Evolutionary conservation across 2,888 invertebrate genomes (phyloP).

Genomic region (Patella ulyssiponensis): DNA sequence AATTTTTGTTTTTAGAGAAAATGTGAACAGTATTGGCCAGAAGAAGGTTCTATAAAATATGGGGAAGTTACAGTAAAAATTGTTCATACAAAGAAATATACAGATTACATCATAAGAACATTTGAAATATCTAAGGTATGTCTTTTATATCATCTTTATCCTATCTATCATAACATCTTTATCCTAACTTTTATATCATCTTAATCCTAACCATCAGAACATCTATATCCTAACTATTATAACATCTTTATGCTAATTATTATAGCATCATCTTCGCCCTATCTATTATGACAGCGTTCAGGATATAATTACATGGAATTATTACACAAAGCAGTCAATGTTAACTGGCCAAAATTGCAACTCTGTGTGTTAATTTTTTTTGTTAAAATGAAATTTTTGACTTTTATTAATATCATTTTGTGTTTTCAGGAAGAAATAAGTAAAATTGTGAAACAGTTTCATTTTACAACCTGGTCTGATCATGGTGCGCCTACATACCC

Average conservation of each 20-base stretch:
- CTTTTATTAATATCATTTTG: not conserved
- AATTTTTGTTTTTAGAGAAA: conserved; percentile 54
- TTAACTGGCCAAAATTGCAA: too few relatives aligned
- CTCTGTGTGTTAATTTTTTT: too few relatives aligned
- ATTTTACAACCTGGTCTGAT: conserved; percentile 67
- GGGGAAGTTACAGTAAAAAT: conserved; percentile 59
- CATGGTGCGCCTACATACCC: conserved; percentile 66
- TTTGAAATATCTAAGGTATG: conserved; percentile 61
- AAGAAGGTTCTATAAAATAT: conserved; percentile 56
- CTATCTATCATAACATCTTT: too few relatives aligned
- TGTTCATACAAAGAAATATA: conserved; percentile 57
- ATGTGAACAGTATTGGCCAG: conserved; percentile 68
- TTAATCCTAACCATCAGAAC: not conserved
- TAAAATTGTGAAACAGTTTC: conserved; percentile 65
- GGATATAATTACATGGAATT: too few relatives aligned
- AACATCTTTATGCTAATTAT: too few relatives aligned
- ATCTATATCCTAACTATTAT: too few relatives aligned
- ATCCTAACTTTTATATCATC: too few relatives aligned
- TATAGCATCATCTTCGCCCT: too few relatives aligned
- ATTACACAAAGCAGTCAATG: too few relatives aligned
- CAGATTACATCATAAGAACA: conserved; percentile 61
- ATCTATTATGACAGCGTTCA: too few relatives aligned
- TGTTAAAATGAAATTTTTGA: not conserved
- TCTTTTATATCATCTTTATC: not conserved
- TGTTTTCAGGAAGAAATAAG: conserved; percentile 49